Conservation (phyloP, 2,113 vertebrate species). For the Peromyscus leucopus region DNA sequence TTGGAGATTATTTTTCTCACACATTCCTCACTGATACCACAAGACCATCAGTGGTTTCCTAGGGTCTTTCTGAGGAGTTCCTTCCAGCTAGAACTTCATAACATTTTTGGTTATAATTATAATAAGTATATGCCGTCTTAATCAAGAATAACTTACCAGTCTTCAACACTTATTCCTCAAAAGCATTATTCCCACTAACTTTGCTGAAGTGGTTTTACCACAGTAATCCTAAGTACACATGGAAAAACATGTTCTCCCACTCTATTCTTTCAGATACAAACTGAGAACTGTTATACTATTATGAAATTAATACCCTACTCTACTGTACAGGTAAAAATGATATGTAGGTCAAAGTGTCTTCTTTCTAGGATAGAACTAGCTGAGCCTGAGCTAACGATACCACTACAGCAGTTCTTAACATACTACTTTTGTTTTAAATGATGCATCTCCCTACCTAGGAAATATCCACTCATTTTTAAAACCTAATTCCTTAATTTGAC, state of each 20-base stretch:
- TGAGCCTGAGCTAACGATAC: not conserved
- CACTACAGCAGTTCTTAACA: constrained; percentile 5
- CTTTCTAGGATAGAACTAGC: not conserved
- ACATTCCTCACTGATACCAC: not conserved
- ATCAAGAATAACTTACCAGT: constrained; percentile 2
- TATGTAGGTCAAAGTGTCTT: not conserved
- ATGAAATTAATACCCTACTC: constrained; percentile 11
- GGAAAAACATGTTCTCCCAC: not conserved
- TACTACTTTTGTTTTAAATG: constrained; percentile 15
- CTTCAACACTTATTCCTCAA: constrained; percentile 18
- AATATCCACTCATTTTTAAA: constrained; percentile 37
- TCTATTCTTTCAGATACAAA: constrained; percentile 2
- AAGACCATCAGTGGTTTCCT: not conserved
- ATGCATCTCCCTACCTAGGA: not conserved
- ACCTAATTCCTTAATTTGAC: not conserved
- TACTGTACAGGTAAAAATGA: not conserved
- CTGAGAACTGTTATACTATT: not conserved
- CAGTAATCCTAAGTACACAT: not conserved
- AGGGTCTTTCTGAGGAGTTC: not conserved
- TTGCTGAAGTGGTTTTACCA: not conserved
- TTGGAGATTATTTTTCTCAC: constrained; percentile 50
- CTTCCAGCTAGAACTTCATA: constrained; percentile 11
- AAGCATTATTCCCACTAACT: constrained; percentile 41
- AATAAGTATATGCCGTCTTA: not conserved
- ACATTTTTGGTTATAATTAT: constrained; percentile 37